Percentiles rank a stretch among this genome's conserved stretches.
Evolutionary conservation across 2,888 invertebrate genomes (phyloP).

Genomic region (Podotricha telesiphe): DNA sequence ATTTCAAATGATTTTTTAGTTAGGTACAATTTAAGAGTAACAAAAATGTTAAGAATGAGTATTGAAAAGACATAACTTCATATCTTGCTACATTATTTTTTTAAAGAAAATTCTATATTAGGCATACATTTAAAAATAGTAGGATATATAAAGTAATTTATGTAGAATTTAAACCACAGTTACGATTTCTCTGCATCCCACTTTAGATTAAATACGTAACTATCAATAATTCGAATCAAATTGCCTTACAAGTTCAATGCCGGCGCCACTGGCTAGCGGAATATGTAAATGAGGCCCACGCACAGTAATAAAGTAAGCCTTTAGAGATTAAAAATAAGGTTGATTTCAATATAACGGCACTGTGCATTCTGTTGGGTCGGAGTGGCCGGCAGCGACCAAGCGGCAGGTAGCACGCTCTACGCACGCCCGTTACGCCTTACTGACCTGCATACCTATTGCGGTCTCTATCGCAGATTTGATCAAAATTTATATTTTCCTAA

Average conservation of each 20-base stretch:
- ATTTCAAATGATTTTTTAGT: no score
- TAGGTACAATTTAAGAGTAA: no score
- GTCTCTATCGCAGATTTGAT: slow-evolving; percentile 24
- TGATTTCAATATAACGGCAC: slow-evolving; percentile 9
- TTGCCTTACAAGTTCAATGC: slow-evolving; percentile 29
- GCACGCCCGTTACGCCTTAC: slow-evolving; percentile 39
- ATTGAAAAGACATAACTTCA: no score
- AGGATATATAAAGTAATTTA: not conserved
- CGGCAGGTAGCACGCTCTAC: slow-evolving; percentile 25
- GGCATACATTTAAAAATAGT: not conserved
- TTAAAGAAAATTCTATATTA: not conserved
- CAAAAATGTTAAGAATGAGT: no score
- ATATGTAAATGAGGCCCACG: slow-evolving; percentile 19
- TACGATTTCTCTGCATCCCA: slow-evolving; percentile 20
- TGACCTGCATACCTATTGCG: slow-evolving; percentile 37
- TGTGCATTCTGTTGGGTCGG: not conserved
- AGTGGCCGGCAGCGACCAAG: not conserved
- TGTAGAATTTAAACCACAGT: not conserved
- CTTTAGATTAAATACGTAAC: slow-evolving; percentile 18
- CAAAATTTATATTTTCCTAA: slow-evolving; percentile 8
- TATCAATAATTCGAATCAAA: slow-evolving; percentile 24
- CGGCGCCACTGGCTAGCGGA: slow-evolving; percentile 33
- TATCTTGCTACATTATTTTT: not conserved
- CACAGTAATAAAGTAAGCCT: not conserved
- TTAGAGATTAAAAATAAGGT: slow-evolving; percentile 5